Percentiles rank a stretch among this genome's conserved stretches.
These are phyloP conservation scores for Drosophila nr. fundita DNA, from an alignment of 2,888 invertebrate genomes.

Conservation along the genomic window DNA sequence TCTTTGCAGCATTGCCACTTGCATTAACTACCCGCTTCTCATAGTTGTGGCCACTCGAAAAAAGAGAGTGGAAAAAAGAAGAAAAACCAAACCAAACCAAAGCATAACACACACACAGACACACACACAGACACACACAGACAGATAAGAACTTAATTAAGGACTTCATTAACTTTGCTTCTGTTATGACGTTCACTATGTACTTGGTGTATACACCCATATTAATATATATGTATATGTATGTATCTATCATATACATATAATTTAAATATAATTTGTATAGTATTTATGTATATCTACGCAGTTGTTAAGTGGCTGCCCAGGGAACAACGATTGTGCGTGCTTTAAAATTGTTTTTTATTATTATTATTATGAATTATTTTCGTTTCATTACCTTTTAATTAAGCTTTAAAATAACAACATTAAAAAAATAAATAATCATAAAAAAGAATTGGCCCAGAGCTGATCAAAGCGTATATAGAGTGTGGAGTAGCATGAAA, in stretches of 20 bases:
- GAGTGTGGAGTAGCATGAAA: not conserved
- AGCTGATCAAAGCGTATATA: constrained; percentile 18
- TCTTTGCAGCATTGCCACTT: constrained; percentile 30
- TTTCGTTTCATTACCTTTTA: constrained; percentile 66
- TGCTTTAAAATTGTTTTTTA: constrained; percentile 22
- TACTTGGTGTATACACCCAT: not conserved
- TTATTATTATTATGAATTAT: constrained; percentile 57
- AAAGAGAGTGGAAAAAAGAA: constrained; percentile 1
- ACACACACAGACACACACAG: constrained; percentile 4
- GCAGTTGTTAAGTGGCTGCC: constrained; percentile 14
- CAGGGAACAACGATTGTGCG: constrained; percentile 24
- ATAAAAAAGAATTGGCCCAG: constrained; percentile 19
- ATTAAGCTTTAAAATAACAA: constrained; percentile 64
- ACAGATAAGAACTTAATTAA: constrained; percentile 69
- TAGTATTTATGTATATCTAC: constrained; percentile 11
- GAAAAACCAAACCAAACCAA: constrained; percentile 19
- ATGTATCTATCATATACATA: not conserved
- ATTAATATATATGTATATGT: not conserved
- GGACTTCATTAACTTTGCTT: constrained; percentile 70
- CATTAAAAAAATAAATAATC: constrained; percentile 53
- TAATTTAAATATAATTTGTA: not conserved
- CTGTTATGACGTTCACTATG: constrained; percentile 41
- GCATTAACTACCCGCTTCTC: constrained; percentile 30
- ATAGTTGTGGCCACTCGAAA: constrained; percentile 42
- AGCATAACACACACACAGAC: constrained; percentile 14